Conservation (phyloP, 2,888 invertebrate genomes). For the Sturmia bella region DNA sequence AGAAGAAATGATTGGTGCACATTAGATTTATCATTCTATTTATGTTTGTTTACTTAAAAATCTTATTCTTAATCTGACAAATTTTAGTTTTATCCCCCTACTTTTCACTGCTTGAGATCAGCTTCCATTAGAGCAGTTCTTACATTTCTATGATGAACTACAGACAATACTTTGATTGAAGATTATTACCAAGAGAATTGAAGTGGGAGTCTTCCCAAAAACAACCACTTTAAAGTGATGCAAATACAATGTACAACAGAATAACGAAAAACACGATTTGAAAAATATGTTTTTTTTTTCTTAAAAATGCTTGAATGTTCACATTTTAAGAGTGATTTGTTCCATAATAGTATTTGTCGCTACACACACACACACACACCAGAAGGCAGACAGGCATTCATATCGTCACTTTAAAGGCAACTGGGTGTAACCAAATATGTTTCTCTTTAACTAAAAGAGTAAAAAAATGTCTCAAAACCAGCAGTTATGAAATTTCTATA, state of each 20-base stretch:
- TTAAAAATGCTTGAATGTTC: not conserved
- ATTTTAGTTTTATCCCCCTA: conserved; percentile 31
- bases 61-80: conserved; percentile 48
- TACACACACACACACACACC: conserved; percentile 11
- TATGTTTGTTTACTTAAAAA: not conserved
- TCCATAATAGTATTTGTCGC: conserved; percentile 62
- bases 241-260: not conserved
- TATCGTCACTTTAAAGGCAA: too few relatives aligned
- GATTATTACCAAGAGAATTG: conserved; percentile 49
- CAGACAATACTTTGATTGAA: conserved; percentile 50
- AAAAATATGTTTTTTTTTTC: conserved; percentile 26
- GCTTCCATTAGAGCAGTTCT: conserved; percentile 13
- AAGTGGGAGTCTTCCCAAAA: not conserved
- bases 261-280: not conserved
- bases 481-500: too few relatives aligned
- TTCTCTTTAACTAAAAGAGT: too few relatives aligned
- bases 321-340: conserved; percentile 56
- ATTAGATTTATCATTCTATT: not conserved
- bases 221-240: conserved; percentile 16
- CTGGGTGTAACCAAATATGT: too few relatives aligned
- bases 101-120: conserved; percentile 6
- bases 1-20: too few relatives aligned
- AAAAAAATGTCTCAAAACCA: too few relatives aligned
- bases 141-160: conserved; percentile 16
- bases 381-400: not conserved